Evolutionary conservation across 2,797 vertebrate genomes (phyloP).

Genomic region (Urocyon cinereoargenteus): DNA sequence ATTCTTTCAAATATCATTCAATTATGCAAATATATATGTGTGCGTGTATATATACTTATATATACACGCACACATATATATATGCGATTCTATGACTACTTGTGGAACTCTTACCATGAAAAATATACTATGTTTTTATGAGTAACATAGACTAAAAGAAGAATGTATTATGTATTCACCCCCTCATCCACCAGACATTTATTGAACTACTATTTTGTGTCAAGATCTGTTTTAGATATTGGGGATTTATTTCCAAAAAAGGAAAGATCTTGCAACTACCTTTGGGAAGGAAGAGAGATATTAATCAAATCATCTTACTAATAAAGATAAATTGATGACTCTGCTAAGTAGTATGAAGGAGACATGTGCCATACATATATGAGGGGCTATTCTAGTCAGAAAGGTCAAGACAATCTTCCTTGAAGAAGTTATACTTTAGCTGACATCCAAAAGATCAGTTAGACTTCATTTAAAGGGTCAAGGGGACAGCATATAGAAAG

Average conservation of each 20-base stretch:
- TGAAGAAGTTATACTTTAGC: background rate
- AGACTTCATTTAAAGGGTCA: background rate
- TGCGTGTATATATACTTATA: background rate
- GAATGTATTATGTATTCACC: background rate
- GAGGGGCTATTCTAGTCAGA: background rate
- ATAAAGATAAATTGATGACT: background rate
- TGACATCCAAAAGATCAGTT: background rate
- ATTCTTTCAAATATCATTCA: conserved; percentile 27
- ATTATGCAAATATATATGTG: background rate
- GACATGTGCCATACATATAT: background rate
- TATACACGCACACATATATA: no score
- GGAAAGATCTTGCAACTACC: background rate
- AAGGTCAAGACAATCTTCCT: background rate
- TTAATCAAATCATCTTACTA: conserved; percentile 10
- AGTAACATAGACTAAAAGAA: background rate
- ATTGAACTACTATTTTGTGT: background rate
- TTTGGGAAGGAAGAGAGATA: background rate
- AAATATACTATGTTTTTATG: background rate
- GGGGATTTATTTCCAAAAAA: background rate
- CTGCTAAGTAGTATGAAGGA: background rate
- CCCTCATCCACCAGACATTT: background rate
- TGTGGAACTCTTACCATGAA: background rate
- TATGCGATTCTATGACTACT: background rate
- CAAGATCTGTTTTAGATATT: background rate
- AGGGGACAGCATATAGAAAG: background rate